Percentiles rank a stretch among this genome's conserved stretches.
Evolutionary conservation across 2,797 vertebrate genomes (phyloP).

Genomic region (Smutsia gigantea): DNA sequence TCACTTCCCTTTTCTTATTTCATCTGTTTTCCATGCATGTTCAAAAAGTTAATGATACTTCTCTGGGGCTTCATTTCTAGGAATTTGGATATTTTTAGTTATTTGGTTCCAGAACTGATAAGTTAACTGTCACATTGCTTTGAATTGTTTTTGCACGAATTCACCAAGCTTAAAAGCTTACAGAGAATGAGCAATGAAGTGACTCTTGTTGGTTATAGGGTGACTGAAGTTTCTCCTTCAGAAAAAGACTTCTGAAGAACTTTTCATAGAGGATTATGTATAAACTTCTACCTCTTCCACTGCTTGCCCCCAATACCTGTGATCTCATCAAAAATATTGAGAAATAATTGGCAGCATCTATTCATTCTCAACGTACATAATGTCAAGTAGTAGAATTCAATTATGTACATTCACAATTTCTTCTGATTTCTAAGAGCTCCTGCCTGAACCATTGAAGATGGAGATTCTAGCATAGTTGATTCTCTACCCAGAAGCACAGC

Average conservation of each 20-base stretch:
- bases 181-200: background rate
- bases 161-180: background rate
- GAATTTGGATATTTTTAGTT: background rate
- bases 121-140: background rate
- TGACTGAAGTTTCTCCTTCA: background rate
- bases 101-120: background rate
- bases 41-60: background rate
- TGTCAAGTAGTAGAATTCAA: background rate
- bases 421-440: background rate
- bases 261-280: background rate
- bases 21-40: background rate
- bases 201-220: background rate
- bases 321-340: background rate
- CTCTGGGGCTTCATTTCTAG: background rate
- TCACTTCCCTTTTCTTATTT: background rate
- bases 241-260: constrained; percentile 28
- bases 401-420: background rate
- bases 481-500: background rate
- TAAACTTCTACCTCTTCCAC: background rate
- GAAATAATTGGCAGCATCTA: background rate
- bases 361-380: background rate
- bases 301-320: background rate
- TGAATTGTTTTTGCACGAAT: constrained; percentile 22
- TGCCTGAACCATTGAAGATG: background rate
- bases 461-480: constrained; percentile 5